Conservation (phyloP, 2,797 vertebrate genomes). For the Trachurus trachurus region DNA sequence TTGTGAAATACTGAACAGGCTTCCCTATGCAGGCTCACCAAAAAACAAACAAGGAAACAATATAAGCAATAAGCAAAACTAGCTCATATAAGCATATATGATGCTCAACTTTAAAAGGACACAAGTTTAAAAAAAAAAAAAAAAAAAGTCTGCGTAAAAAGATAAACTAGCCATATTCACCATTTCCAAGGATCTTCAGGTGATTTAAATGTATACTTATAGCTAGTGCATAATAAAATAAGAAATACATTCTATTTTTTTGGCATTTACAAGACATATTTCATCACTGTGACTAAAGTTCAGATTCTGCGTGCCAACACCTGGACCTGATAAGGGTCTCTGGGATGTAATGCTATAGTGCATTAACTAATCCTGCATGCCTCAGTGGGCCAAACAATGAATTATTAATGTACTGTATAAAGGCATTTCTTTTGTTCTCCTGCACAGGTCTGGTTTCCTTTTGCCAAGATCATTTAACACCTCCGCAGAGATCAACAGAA, state of each 20-base stretch:
- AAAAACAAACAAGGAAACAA: neutral
- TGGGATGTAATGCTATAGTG: neutral
- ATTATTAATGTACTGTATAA: conserved; percentile 32
- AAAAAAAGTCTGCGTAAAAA: neutral
- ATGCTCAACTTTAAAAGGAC: neutral
- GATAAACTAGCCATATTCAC: neutral
- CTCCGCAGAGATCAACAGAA: neutral
- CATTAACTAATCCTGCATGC: neutral
- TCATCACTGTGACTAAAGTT: neutral
- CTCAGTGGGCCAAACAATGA: conserved; percentile 23
- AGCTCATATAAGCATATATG: neutral
- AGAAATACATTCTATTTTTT: neutral
- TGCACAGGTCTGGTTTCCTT: neutral
- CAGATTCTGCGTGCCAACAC: neutral
- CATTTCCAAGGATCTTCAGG: neutral
- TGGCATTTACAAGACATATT: neutral
- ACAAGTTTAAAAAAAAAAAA: too few species aligned
- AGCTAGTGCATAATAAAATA: neutral
- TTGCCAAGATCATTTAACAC: conserved; percentile 9
- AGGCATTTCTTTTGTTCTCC: conserved; percentile 16
- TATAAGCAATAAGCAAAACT: neutral
- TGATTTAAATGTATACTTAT: neutral
- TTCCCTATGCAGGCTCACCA: neutral
- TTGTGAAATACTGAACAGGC: neutral
- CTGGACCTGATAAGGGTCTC: neutral